Base-by-base conservation (phyloP, 2,113 vertebrate genomes). In the Cricetomys ansorgei region DNA sequence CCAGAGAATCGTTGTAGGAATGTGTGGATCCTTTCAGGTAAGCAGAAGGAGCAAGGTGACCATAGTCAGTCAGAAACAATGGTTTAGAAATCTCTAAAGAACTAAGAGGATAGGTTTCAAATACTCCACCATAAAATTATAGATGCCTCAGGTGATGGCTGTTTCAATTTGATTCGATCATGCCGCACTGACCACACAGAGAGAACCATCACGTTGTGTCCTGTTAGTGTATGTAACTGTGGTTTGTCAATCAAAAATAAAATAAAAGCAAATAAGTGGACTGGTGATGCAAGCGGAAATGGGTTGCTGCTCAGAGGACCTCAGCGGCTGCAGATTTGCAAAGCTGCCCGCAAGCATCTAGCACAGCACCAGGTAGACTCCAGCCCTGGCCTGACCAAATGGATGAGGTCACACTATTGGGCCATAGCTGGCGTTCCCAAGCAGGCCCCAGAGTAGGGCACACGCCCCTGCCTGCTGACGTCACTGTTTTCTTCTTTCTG, bases 381-480 rank as follows among this genome's bases (percentile, higher is more conserved):
- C 9, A n/a, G 45, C 67, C 6, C n/a, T 4, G 34, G 48, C 16
- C 67, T 9, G 29, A 25, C 37, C 11, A 16, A 5, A 25, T 0
- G 19, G 48, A 75, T 13, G n/a, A 64, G 72, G 37, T 0, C 3
- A 53, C 5, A 65, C 3, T 3, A 0, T 0, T 16, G 4, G 19
- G n/a, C 25, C 10, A 8, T 31, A 1, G 48, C 1, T n/a, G 55
- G 29, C 37, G 15, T 88, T 89, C 75, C 83, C 23, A 87, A 50
- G 23, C 59, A 87, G 43, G 48, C 23, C 37, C 48, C 93, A 64
- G 37, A 76, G 59, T 21, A 67, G 50, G 40, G 67, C 2, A 13
- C 2, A 48, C 83, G 21, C 16, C 62, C 67, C 62, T 85, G 76
- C 83, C 88, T 70, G 37, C 77, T 76, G 59, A 79, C 43, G 8